Base-by-base conservation (phyloP, 2,888 invertebrate genomes). In the Lysandra coridon region DNA sequence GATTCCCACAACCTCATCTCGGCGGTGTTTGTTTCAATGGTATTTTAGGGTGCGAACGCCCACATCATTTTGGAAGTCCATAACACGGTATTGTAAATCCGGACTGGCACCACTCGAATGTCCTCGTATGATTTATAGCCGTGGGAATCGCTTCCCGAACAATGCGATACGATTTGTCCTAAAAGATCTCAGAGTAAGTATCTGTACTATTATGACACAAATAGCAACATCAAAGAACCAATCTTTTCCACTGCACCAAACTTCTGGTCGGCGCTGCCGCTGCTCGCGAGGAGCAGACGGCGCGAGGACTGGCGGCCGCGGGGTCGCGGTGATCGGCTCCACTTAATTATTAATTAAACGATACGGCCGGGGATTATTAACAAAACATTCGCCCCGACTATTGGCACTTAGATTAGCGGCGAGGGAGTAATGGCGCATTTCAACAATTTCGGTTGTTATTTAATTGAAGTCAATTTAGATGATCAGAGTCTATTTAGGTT, bases 391-490 rank as follows among this genome's bases (percentile, higher is more conserved):
- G 91, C 92, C 92, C 93, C 91, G 89, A 90, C 93, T 94, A 94
- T 94, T 93, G 93, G 94, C 94, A 93, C 92, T 94, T 93, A 94
- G 94, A 94, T 94, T 94, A 94, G 88, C 92, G 91, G 85, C 88
- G 94, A 93, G 94, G 94, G 94, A 93, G 94, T 93, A 92, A 94
- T 93, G 93, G 93, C 94, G 93, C 94, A 93, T 94, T 94, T 94
- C 93, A 94, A 94, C 94, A 94, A 94, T 94, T 94, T 94, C 94
- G 94, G 94, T 94, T 94, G 94, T 94, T 94, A 94, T 94, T 94
- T 94, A 94, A 94, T 94, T 94, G 94, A 94, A 94, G 94, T 94
- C 94, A 94, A 94, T 94, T 94, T 94, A 94, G 94, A 94, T 94
- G 94, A 94, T 94, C 94, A 94, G 94, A 94, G 93, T 94, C 94